phyloP scores from a whole-genome alignment of 30 jellyfish, hydroid and myxozoan genomes.

The Aurelia coerulea region DNA sequence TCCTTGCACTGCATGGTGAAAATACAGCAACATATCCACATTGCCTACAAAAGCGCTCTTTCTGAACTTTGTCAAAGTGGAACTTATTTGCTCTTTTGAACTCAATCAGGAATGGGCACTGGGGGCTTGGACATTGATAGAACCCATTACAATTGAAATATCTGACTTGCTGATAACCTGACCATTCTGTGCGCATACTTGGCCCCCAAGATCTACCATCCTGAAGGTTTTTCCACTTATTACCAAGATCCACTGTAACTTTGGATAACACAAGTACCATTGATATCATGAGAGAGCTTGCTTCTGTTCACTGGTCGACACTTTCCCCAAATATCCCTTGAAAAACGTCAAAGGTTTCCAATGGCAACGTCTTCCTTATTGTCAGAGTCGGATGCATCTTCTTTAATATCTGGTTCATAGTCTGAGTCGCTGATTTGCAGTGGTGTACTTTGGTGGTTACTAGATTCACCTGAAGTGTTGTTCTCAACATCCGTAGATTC shows the following conservation, averaged over 20 bases:
- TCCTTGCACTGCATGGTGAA: constrained; percentile 22
- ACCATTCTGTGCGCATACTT: constrained; percentile 29
- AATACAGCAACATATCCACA: constrained; percentile 20
- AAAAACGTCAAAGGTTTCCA: constrained; percentile 19
- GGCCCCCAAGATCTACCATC: constrained; percentile 39
- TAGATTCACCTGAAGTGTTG: constrained; percentile 30
- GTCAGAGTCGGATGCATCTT: constrained; percentile 32
- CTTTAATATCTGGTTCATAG: constrained; percentile 23
- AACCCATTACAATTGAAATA: constrained; percentile 20
- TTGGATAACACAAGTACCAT: constrained; percentile 7
- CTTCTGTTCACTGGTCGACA: constrained; percentile 24
- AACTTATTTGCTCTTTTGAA: constrained; percentile 25
- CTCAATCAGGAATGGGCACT: constrained; percentile 28
- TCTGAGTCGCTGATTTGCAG: constrained; percentile 26
- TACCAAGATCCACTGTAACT: background rate
- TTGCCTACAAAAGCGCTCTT: constrained; percentile 30
- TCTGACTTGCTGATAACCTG: constrained; percentile 29
- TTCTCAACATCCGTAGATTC: constrained; percentile 28
- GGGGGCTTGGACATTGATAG: constrained; percentile 17
- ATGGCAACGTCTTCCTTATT: constrained; percentile 29
- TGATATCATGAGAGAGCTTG: constrained; percentile 22
- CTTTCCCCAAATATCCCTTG: constrained; percentile 24
- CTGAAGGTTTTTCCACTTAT: constrained; percentile 25
- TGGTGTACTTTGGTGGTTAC: constrained; percentile 24
- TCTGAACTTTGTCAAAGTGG: constrained; percentile 32